Evolutionary conservation across 2,113 vertebrate genomes (phyloP).

Genomic region (Phyllostomus discolor): DNA sequence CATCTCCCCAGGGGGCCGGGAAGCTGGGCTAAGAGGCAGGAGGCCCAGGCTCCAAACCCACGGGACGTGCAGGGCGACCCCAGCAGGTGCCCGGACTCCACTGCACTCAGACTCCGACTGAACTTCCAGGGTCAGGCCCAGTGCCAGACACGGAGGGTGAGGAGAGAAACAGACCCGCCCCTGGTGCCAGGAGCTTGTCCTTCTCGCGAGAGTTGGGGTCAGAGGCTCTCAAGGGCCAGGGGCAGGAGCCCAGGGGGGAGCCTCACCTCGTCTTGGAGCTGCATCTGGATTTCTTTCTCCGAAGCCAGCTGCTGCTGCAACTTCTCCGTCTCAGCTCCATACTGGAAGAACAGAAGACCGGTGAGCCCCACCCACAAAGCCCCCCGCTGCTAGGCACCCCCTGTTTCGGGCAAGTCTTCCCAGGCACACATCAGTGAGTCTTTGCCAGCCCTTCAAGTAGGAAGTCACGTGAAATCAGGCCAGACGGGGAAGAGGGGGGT

Average conservation of each 20-base stretch:
- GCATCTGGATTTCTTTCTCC: slow-evolving; percentile 80
- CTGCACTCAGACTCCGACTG: neutral
- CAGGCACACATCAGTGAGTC: neutral
- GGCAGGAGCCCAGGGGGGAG: neutral
- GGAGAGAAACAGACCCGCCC: neutral
- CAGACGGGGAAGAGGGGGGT: neutral
- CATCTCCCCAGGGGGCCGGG: neutral
- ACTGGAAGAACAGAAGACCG: slow-evolving; percentile 62
- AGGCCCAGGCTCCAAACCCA: neutral
- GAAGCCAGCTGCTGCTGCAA: slow-evolving; percentile 84
- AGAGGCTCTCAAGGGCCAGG: neutral
- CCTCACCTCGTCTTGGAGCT: slow-evolving; percentile 85
- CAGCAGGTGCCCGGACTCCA: neutral
- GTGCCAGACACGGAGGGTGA: neutral
- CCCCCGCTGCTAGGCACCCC: rapidly evolving
- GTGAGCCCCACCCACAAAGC: neutral
- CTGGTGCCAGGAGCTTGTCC: neutral
- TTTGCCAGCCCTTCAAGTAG: neutral
- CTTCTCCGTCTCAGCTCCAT: slow-evolving; percentile 86
- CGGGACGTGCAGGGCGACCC: neutral
- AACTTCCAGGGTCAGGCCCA: neutral
- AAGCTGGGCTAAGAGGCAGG: neutral
- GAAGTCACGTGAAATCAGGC: neutral
- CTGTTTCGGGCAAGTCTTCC: neutral
- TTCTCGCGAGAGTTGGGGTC: neutral